Base-by-base conservation (phyloP, 2,113 vertebrate genomes). In the Mixornis gularis region DNA sequence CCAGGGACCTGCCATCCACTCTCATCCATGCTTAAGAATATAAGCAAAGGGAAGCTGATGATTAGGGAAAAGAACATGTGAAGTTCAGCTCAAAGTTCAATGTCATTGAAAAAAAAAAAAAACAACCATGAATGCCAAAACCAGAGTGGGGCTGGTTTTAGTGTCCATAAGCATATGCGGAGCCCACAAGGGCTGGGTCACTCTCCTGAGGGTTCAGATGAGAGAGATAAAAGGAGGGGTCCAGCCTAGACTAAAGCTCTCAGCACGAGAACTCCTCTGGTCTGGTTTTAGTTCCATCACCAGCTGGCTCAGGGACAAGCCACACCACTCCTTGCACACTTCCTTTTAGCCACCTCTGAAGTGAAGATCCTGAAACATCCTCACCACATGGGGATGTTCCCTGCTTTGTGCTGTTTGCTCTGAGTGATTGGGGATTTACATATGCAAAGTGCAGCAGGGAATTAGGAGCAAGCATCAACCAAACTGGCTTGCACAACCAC, bases 81-180 rank as follows among this genome's bases (percentile, higher is more conserved):
- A 85, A 86, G 72, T 85, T 90, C 87, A 94, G 77, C 59, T 89
- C 79, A 55, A 87, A 94, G 92, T 90, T 95, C 95, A 93, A 56
- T 68, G 86, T 91, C 81, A 73, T 1, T 65, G 62, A 44, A 83
- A 73, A 64, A 62, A 62, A 62, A 62, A 63, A 16, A 0, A 38
- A 10, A 8, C 38, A 8, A 10, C 9, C 9, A n/a, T 13, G 74
- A 72, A 44, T 34, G 38, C 36, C 29, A 60, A 87, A 83, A 58
- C 2, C 51, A 63, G 65, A 77, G 13, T 0, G 0, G 20, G 52
- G 27, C 38, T 60, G 46, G 3, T 73, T 87, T 60, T 55, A 53
- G 26, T 53, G 49, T 27, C 29, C 24, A 12, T 26, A 36, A 60
- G 8, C 59, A 10, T 1, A 3, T 7, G 32, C 38, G 70, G 92